Percentiles rank a stretch among this genome's conserved stretches.
Conservation (phyloP, 2,888 invertebrate species). For the Ormyrus labotus region DNA sequence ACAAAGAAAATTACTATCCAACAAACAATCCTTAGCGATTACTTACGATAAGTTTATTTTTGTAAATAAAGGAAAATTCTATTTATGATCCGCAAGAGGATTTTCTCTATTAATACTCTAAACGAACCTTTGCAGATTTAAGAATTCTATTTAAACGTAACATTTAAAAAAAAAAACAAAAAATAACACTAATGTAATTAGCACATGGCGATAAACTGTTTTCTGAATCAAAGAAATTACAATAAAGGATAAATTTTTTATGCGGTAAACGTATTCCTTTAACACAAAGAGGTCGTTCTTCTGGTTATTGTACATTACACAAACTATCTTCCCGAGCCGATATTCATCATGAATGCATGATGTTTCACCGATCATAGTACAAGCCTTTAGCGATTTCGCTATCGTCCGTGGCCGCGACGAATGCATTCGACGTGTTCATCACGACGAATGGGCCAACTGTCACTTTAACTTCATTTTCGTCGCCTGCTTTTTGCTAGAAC, state of each 20-base stretch:
- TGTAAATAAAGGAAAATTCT: no score
- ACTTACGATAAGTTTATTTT: no score
- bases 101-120: no score
- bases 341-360: not conserved
- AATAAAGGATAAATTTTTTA: slow-evolving; percentile 18
- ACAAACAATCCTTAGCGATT: no score
- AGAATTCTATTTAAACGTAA: no score
- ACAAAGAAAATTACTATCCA: not conserved
- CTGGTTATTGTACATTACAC: not conserved
- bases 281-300: slow-evolving; percentile 4
- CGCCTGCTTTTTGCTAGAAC: no score
- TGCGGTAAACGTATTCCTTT: not conserved
- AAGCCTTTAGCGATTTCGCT: slow-evolving; percentile 17
- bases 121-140: no score
- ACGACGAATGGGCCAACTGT: not conserved
- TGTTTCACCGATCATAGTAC: not conserved
- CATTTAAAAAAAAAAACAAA: no score
- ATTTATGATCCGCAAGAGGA: no score
- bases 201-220: not conserved
- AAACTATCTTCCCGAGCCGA: not conserved
- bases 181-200: no score
- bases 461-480: no score
- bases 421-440: slow-evolving; percentile 9
- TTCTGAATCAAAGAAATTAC: not conserved
- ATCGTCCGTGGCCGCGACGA: no score